Conservation (phyloP, 2,888 invertebrate species). For the Hipparchia sbordonii region DNA sequence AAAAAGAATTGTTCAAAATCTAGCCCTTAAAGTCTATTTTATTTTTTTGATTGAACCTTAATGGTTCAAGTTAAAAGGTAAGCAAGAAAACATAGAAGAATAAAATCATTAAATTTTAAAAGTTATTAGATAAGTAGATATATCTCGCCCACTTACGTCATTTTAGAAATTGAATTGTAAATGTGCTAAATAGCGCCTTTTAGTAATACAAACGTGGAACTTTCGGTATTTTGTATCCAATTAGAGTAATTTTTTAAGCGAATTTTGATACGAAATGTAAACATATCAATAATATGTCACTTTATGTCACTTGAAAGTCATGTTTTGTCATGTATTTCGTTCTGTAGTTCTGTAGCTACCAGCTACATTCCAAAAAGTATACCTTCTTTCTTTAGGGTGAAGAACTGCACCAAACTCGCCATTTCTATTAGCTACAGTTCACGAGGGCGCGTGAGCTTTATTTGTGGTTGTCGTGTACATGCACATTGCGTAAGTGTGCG, state of each 20-base stretch:
- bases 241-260: background rate
- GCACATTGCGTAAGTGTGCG: too few relatives aligned
- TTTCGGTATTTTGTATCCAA: background rate
- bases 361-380: too few relatives aligned
- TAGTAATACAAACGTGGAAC: background rate
- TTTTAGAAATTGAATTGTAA: background rate
- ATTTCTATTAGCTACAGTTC: too few relatives aligned
- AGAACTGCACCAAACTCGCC: too few relatives aligned
- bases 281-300: constrained; percentile 1
- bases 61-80: too few relatives aligned
- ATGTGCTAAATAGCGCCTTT: background rate
- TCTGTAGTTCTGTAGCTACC: background rate
- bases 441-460: too few relatives aligned
- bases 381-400: too few relatives aligned
- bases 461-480: too few relatives aligned
- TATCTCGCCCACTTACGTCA: constrained; percentile 9
- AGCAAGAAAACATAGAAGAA: background rate
- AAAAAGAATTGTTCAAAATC: too few relatives aligned
- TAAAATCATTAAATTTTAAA: background rate
- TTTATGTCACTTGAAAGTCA: background rate
- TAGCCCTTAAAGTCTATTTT: background rate
- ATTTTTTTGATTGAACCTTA: background rate
- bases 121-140: background rate
- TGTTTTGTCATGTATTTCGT: background rate
- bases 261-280: constrained; percentile 3